Evolutionary conservation across 2,888 invertebrate genomes (phyloP).

Genomic region (Oscheius sp.): DNA sequence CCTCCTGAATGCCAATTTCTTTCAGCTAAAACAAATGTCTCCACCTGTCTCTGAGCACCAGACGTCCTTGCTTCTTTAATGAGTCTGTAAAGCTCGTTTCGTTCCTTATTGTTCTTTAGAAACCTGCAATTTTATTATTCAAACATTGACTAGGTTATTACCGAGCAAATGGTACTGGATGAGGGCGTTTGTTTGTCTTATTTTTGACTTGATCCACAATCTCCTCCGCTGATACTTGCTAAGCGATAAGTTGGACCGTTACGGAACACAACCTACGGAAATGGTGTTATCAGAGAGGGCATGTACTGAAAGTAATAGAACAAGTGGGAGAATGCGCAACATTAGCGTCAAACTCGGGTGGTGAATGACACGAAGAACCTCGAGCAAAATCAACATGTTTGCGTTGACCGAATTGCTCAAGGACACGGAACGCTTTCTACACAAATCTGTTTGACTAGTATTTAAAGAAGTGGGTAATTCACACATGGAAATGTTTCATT

Average conservation of each 20-base stretch:
- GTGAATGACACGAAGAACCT: slow-evolving; percentile 24
- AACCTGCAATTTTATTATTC: slow-evolving; percentile 5
- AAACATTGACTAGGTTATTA: not conserved
- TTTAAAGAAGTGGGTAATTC: too few species aligned
- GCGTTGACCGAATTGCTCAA: slow-evolving; percentile 31
- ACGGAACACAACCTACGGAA: not conserved
- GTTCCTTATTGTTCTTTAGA: slow-evolving; percentile 10
- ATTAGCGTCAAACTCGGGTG: slow-evolving; percentile 12
- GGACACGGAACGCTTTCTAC: slow-evolving; percentile 27
- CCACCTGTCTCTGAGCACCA: slow-evolving; percentile 14
- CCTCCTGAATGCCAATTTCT: slow-evolving; percentile 15
- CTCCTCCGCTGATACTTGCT: slow-evolving; percentile 22
- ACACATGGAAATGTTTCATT: too few species aligned
- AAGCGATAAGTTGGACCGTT: not conserved
- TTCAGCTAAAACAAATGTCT: not conserved
- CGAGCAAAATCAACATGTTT: slow-evolving; percentile 33
- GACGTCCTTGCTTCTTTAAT: slow-evolving; percentile 23
- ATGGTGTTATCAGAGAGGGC: not conserved
- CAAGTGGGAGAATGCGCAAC: not conserved
- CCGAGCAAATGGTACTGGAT: slow-evolving; percentile 25
- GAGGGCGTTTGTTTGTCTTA: slow-evolving; percentile 19
- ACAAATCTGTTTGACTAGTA: not conserved
- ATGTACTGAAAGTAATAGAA: not conserved
- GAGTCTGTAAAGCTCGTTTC: slow-evolving; percentile 24
- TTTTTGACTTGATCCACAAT: slow-evolving; percentile 14